These are phyloP conservation scores for Chaetorhynchus papuensis DNA, from an alignment of 2,113 vertebrate species.

Conservation along the genomic window DNA sequence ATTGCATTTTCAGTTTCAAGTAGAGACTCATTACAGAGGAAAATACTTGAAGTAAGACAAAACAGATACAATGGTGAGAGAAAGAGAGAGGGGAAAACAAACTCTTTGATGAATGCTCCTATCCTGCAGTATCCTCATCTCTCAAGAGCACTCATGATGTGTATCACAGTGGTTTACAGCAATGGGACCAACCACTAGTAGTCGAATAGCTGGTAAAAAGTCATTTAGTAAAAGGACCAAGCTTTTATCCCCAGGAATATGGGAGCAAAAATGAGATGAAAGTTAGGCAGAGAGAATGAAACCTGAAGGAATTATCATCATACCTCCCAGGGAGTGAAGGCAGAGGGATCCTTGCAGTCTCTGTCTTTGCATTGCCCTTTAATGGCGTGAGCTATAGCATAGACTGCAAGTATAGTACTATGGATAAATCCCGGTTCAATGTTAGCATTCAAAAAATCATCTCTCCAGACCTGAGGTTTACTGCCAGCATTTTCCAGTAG, in stretches of 20 bases:
- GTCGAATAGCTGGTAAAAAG: not conserved
- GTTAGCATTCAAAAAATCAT: constrained; percentile 66
- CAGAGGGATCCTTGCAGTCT: constrained; percentile 71
- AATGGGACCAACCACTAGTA: not conserved
- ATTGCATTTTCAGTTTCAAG: not conserved
- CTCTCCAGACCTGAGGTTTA: constrained; percentile 44
- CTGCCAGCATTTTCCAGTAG: not conserved
- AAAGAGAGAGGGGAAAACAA: not conserved
- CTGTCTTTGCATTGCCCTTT: constrained; percentile 68
- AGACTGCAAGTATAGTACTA: constrained; percentile 79
- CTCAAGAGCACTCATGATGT: not conserved
- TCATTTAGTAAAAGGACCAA: not conserved
- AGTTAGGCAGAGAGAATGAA: not conserved
- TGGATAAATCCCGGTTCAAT: constrained; percentile 67
- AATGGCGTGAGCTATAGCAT: constrained; percentile 77
- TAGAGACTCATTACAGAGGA: not conserved
- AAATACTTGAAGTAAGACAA: not conserved
- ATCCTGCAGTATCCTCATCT: not conserved
- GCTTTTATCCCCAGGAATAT: not conserved
- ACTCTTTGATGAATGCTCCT: not conserved
- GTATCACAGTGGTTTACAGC: not conserved
- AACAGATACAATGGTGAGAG: not conserved
- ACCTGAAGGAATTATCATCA: not conserved
- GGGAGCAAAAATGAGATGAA: not conserved
- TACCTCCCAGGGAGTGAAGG: constrained; percentile 85